Percentiles rank a stretch among this genome's conserved stretches.
Evolutionary conservation across 2,888 invertebrate species (phyloP).

Genomic region (Cantharis rustica): DNA sequence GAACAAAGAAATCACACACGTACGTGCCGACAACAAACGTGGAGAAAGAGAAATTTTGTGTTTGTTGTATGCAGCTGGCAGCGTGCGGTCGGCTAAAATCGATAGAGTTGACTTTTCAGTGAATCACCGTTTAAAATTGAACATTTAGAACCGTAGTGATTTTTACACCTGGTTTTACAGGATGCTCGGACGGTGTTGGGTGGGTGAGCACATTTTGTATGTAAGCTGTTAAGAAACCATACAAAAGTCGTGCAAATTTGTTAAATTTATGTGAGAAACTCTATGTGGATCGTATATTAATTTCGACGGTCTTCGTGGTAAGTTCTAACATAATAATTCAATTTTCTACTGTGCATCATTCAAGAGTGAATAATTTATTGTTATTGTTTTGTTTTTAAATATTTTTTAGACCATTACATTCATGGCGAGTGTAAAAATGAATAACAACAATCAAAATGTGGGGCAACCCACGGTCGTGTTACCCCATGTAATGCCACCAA

Average conservation of each 20-base stretch:
- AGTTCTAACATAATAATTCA: not conserved
- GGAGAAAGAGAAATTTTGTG: conserved; percentile 16
- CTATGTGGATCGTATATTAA: conserved; percentile 10
- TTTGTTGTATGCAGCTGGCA: not conserved
- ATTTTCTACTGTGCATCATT: not conserved
- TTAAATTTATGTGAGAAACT: conserved; percentile 16
- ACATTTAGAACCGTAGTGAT: conserved; percentile 7
- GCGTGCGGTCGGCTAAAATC: conserved; percentile 4
- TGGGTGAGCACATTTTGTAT: conserved; percentile 32
- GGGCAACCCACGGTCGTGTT: conserved; percentile 18
- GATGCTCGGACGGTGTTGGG: conserved; percentile 27
- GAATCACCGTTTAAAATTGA: not conserved
- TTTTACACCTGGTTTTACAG: conserved; percentile 32
- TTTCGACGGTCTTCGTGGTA: conserved; percentile 15
- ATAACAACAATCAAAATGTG: not conserved
- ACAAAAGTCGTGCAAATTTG: conserved; percentile 8
- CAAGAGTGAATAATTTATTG: not conserved
- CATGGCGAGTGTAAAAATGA: conserved; percentile 27
- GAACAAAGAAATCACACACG: conserved; percentile 10
- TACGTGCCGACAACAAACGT: conserved; percentile 18
- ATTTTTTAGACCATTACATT: not conserved
- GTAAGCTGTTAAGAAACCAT: conserved; percentile 26
- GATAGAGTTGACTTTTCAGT: conserved; percentile 19
- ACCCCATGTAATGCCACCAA: conserved; percentile 39
- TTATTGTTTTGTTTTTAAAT: not conserved